These are phyloP conservation scores for Danio choprae DNA, from an alignment of 2,797 vertebrate genomes.

Conservation along the genomic window DNA sequence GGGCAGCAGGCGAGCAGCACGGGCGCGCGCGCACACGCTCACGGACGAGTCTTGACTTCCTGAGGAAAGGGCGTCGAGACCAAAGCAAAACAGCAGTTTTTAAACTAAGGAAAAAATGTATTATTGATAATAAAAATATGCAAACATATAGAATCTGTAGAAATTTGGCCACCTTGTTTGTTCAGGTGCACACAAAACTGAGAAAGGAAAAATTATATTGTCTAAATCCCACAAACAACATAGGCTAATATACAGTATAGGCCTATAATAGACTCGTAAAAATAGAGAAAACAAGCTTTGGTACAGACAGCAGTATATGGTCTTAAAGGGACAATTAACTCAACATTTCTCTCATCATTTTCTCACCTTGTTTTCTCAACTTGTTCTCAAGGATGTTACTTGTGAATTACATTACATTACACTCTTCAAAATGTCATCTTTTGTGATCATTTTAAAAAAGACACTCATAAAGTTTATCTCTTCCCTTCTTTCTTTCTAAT, in stretches of 20 bases:
- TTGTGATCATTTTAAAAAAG: no score
- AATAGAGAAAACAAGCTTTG: background rate
- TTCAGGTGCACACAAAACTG: background rate
- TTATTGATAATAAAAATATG: background rate
- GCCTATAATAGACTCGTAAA: background rate
- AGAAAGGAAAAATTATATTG: background rate
- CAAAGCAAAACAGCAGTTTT: conserved; percentile 43
- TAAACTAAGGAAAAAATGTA: background rate
- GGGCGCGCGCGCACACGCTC: background rate
- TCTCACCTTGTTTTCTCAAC: no score
- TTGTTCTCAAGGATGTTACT: no score
- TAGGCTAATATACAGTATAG: background rate
- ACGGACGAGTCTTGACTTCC: conserved; percentile 53
- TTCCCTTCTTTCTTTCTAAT: no score
- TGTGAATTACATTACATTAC: no score
- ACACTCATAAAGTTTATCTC: no score
- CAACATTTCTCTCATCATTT: no score
- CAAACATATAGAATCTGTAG: background rate
- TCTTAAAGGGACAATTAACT: background rate
- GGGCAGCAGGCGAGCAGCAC: background rate
- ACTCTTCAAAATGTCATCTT: no score
- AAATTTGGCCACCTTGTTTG: background rate
- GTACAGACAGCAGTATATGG: background rate
- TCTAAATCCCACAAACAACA: background rate
- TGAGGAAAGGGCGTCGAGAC: conserved; percentile 66